These are phyloP conservation scores for Rostratula benghalensis DNA, from an alignment of 2,113 vertebrate genomes.

Conservation along the genomic window DNA sequence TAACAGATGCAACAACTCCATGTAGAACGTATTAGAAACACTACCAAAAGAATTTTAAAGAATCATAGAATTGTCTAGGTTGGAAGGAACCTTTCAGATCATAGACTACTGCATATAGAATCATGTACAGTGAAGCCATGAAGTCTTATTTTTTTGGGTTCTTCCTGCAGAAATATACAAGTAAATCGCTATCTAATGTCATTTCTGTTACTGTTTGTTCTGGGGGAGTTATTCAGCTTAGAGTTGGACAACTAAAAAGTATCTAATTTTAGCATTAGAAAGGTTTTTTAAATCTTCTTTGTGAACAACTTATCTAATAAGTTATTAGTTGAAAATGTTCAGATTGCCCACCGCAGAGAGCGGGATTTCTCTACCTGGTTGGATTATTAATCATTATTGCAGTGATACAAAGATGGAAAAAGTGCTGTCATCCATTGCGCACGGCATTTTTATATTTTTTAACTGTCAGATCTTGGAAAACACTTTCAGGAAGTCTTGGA, in stretches of 20 bases:
- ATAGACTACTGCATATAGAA: not conserved
- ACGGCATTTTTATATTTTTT: not conserved
- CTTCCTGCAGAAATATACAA: not conserved
- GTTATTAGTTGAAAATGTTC: not conserved
- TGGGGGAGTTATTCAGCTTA: not conserved
- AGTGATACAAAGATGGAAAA: not conserved
- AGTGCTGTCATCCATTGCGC: not conserved
- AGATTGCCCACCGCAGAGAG: not conserved
- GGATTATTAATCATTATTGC: not conserved
- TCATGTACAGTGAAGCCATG: rapidly evolving
- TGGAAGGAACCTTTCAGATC: no score
- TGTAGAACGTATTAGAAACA: not conserved
- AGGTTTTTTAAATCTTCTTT: not conserved
- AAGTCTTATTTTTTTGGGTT: not conserved
- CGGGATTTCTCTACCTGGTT: not conserved
- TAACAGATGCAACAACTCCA: not conserved
- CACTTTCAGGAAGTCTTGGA: not conserved
- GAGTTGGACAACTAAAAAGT: not conserved
- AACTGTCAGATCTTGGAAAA: not conserved
- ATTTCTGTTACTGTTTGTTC: not conserved
- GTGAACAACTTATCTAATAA: not conserved
- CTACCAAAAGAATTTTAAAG: not conserved
- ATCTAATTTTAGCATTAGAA: not conserved
- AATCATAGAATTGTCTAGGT: no score
- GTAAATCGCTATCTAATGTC: not conserved